Evolutionary conservation across 2,113 vertebrate genomes (phyloP).

Genomic region (Candoia aspera): DNA sequence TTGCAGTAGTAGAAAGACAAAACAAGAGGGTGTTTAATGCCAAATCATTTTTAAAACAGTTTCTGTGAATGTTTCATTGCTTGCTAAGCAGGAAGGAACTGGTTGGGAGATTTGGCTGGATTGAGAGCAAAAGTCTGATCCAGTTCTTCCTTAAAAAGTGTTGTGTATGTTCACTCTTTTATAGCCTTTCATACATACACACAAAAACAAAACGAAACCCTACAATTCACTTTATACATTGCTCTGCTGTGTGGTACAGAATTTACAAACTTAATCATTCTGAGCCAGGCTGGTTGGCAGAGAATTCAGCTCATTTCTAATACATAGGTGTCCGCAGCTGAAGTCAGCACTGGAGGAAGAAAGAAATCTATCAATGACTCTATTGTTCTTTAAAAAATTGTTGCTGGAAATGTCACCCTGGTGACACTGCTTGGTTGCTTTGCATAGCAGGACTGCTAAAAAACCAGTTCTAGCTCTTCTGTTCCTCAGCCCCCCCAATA

Average conservation of each 20-base stretch:
- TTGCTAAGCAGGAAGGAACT: background rate
- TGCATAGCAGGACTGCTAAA: slow-evolving; percentile 36
- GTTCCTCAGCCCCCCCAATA: background rate
- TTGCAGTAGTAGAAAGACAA: slow-evolving; percentile 38
- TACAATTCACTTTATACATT: slow-evolving; percentile 22
- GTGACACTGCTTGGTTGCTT: slow-evolving; percentile 30
- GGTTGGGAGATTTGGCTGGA: slow-evolving; percentile 26
- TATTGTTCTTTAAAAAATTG: slow-evolving; percentile 41
- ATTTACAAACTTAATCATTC: slow-evolving; percentile 47
- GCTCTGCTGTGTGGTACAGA: slow-evolving; percentile 45
- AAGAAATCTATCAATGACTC: slow-evolving; percentile 52
- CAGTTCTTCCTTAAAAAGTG: slow-evolving; percentile 29
- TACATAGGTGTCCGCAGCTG: slow-evolving; percentile 33
- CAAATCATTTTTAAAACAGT: slow-evolving; percentile 50
- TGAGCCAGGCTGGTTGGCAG: slow-evolving; percentile 19
- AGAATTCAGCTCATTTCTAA: slow-evolving; percentile 32
- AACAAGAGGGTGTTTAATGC: slow-evolving; percentile 44
- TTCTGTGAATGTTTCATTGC: slow-evolving; percentile 25
- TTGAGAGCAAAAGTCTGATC: slow-evolving; percentile 31
- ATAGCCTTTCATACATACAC: slow-evolving; percentile 47
- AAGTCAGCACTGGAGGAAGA: slow-evolving; percentile 53
- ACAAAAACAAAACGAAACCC: slow-evolving; percentile 25
- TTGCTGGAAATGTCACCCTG: slow-evolving; percentile 32
- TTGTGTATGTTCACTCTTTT: slow-evolving; percentile 35
- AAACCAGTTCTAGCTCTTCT: slow-evolving; percentile 10